Evolutionary conservation across 2,797 vertebrate species (phyloP).

Genomic region (Melanotaenia parkinsoni): DNA sequence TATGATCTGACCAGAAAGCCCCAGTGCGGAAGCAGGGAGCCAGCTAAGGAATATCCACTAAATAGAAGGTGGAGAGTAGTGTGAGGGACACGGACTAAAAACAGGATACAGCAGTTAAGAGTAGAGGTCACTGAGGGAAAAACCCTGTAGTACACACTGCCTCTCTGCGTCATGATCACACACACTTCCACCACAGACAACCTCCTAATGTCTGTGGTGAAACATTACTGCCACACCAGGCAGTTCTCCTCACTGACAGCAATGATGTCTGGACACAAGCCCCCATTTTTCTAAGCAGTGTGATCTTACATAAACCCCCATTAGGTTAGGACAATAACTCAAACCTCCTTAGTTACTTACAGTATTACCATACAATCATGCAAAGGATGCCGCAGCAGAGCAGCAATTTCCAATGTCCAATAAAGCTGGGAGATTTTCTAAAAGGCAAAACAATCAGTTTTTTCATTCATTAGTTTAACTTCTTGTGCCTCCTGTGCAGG

Average conservation of each 20-base stretch:
- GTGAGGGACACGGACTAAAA: constrained; percentile 58
- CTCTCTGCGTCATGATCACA: constrained; percentile 21
- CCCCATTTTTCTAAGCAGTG: constrained; percentile 29
- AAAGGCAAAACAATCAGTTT: no score
- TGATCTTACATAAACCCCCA: constrained; percentile 43
- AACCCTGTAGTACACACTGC: not conserved
- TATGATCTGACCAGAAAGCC: constrained; percentile 60
- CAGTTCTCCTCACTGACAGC: constrained; percentile 5
- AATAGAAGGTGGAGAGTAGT: constrained; percentile 59
- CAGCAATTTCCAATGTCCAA: no score
- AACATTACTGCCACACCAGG: constrained; percentile 1
- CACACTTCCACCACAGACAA: constrained; percentile 3
- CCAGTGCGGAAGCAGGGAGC: constrained; percentile 49
- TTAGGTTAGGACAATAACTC: constrained; percentile 40
- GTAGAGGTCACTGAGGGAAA: constrained; percentile 53
- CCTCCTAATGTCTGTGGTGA: not conserved
- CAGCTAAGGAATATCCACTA: constrained; percentile 62
- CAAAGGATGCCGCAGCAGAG: constrained; percentile 4
- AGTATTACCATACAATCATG: constrained; percentile 9
- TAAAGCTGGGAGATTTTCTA: no score
- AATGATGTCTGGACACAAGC: not conserved
- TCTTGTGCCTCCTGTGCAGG: no score
- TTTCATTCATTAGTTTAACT: no score
- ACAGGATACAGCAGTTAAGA: constrained; percentile 73
- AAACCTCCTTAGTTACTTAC: constrained; percentile 14